Conservation (phyloP, 1,140 invertebrate species). For the Papilio aristodemus region DNA sequence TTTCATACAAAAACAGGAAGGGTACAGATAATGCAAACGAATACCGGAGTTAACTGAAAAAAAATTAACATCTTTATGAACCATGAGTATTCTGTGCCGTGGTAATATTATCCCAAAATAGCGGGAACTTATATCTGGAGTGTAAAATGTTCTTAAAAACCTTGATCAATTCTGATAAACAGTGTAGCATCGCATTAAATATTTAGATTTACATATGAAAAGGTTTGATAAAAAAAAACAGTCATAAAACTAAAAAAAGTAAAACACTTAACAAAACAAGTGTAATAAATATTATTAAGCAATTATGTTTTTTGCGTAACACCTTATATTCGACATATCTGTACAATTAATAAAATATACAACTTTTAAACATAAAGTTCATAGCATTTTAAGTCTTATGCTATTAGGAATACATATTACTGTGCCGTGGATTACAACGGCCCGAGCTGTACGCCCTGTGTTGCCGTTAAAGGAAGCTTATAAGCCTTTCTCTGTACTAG, state of each 20-base stretch:
- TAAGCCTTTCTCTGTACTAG: slow-evolving; percentile 40
- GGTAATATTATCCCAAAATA: no score
- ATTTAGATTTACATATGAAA: not conserved
- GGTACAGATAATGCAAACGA: no score
- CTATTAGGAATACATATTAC: not conserved
- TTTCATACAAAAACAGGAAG: no score
- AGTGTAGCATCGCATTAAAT: not conserved
- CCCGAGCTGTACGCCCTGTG: slow-evolving; percentile 11
- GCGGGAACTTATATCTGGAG: no score
- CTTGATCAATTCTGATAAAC: not conserved
- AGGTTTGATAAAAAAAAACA: not conserved
- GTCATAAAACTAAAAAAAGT: slow-evolving; percentile 8
- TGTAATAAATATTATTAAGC: slow-evolving; percentile 14
- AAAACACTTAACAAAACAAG: slow-evolving; percentile 12
- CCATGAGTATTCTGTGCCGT: no score
- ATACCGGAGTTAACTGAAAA: no score
- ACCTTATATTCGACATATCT: slow-evolving; percentile 11
- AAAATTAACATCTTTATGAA: no score
- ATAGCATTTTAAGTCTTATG: not conserved
- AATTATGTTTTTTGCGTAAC: slow-evolving; percentile 25
- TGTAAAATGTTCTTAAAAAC: not conserved
- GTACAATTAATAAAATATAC: not conserved
- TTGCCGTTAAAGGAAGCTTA: slow-evolving; percentile 30
- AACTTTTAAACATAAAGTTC: not conserved
- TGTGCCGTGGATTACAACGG: not conserved